Evolutionary conservation across 2,888 invertebrate species (phyloP).

Genomic region (Brenthis hecate): DNA sequence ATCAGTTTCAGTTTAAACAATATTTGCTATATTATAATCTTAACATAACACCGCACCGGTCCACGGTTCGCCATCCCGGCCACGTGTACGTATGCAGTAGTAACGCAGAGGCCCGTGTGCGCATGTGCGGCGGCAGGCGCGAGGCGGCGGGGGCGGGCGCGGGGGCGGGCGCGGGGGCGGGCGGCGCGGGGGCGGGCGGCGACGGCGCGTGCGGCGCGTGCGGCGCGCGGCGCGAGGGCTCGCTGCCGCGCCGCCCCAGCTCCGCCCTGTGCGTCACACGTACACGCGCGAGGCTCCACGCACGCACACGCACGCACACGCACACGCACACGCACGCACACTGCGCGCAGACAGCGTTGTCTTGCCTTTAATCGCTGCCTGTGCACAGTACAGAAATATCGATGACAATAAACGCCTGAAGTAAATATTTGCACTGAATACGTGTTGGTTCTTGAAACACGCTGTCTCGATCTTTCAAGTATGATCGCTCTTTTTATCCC

Average conservation of each 20-base stretch:
- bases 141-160: slow-evolving; percentile 35
- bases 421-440: too few species aligned
- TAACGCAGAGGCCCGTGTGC: slow-evolving; percentile 35
- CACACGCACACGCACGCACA: slow-evolving; percentile 11
- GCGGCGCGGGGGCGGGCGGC: slow-evolving; percentile 44
- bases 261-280: slow-evolving; percentile 54
- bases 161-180: slow-evolving; percentile 24
- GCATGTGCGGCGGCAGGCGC: slow-evolving; percentile 35
- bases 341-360: slow-evolving; percentile 10
- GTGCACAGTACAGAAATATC: too few species aligned
- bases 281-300: slow-evolving; percentile 23
- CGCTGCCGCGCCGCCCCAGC: slow-evolving; percentile 63
- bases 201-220: slow-evolving; percentile 55
- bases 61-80: neutral
- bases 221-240: slow-evolving; percentile 51
- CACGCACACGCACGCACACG: slow-evolving; percentile 10
- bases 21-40: neutral
- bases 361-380: too few species aligned
- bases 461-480: too few species aligned
- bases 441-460: too few species aligned
- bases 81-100: slow-evolving; percentile 11
- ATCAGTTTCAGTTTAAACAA: too few species aligned
- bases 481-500: too few species aligned
- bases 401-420: too few species aligned
- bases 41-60: neutral